Percentiles rank a stretch among this genome's conserved stretches.
Evolutionary conservation across 2,888 invertebrate genomes (phyloP).

Genomic region (Poecilobothrus nobilitatus): DNA sequence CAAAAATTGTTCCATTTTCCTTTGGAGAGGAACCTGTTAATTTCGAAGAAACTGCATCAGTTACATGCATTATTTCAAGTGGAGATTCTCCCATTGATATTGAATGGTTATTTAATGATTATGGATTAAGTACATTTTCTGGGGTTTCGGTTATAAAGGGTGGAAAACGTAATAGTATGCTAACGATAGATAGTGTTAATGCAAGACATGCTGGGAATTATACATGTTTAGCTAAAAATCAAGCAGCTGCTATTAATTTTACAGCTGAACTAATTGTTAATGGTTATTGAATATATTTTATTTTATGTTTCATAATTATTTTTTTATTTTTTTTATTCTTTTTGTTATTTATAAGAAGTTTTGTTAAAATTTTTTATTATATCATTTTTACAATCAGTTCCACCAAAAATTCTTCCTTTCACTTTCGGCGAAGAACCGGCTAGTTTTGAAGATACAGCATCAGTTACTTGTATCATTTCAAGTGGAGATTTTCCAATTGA

Average conservation of each 20-base stretch:
- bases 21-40: conserved; percentile 67
- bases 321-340: conserved; percentile 27
- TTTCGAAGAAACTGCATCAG: conserved; percentile 60
- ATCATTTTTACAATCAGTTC: conserved; percentile 46
- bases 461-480: conserved; percentile 48
- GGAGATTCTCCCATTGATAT: conserved; percentile 52
- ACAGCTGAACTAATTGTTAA: conserved; percentile 50
- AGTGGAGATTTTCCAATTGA: conserved; percentile 54
- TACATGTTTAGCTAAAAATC: conserved; percentile 51
- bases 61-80: conserved; percentile 47
- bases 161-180: conserved; percentile 29
- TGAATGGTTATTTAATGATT: conserved; percentile 50
- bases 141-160: conserved; percentile 27
- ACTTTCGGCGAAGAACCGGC: conserved; percentile 55
- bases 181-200: conserved; percentile 50
- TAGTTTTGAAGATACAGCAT: conserved; percentile 50
- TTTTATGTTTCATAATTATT: conserved; percentile 2
- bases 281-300: conserved; percentile 40
- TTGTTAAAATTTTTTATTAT: conserved; percentile 17
- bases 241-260: conserved; percentile 48
- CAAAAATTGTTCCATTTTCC: conserved; percentile 64
- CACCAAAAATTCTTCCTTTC: conserved; percentile 58
- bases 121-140: conserved; percentile 32
- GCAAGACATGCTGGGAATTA: conserved; percentile 54
- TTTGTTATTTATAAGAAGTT: conserved; percentile 13